Evolutionary conservation across 2,888 invertebrate species (phyloP).

Genomic region (Antitype chi): DNA sequence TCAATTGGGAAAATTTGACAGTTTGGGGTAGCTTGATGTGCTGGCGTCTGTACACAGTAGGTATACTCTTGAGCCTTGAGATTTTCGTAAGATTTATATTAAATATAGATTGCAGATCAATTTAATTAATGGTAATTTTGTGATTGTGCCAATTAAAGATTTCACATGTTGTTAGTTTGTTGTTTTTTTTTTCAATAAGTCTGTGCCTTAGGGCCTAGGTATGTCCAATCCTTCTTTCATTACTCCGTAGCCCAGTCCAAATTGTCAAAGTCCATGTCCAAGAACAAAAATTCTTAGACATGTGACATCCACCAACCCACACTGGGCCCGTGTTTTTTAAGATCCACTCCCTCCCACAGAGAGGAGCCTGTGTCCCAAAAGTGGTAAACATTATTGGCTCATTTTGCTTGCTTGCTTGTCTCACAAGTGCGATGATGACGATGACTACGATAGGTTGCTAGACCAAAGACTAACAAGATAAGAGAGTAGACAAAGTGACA

Average conservation of each 20-base stretch:
- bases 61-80: background rate
- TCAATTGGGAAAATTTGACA: no score
- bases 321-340: no score
- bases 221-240: background rate
- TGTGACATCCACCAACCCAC: no score
- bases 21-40: no score
- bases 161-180: background rate
- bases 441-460: background rate
- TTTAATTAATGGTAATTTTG: background rate
- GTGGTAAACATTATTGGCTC: no score
- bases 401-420: no score
- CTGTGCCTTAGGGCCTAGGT: background rate
- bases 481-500: background rate
- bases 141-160: background rate
- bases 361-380: no score
- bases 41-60: background rate
- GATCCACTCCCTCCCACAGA: no score
- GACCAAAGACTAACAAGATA: background rate
- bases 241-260: background rate
- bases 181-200: background rate
- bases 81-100: background rate
- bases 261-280: no score
- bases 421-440: background rate
- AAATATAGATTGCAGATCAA: background rate
- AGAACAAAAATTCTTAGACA: no score